A percentile compares a stretch with the other conserved stretches of the same genome.
Evolutionary conservation across 2,113 vertebrate species (phyloP).

Genomic region (Jacana jacana): DNA sequence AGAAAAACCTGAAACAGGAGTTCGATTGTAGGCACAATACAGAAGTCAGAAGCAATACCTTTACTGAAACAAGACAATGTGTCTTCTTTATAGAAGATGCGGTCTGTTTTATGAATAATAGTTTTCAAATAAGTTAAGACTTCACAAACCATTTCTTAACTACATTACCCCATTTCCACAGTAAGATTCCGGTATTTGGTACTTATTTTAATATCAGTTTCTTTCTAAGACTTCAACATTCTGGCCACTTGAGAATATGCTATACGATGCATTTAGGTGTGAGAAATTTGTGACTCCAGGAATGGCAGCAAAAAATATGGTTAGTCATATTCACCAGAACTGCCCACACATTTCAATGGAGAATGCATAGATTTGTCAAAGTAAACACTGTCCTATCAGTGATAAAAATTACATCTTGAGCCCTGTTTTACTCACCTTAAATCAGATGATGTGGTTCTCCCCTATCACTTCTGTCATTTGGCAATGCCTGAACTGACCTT

Average conservation of each 20-base stretch:
- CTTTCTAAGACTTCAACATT: not conserved
- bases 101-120: not conserved
- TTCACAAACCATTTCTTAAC: not conserved
- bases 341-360: not conserved
- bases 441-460: slow-evolving; percentile 44
- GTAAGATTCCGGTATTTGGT: not conserved
- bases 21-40: not conserved
- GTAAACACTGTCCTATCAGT: not conserved
- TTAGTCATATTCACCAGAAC: not conserved
- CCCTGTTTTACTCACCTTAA: slow-evolving; percentile 22
- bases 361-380: slow-evolving; percentile 9
- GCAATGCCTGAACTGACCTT: slow-evolving; percentile 66
- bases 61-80: not conserved
- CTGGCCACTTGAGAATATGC: not conserved
- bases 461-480: slow-evolving; percentile 61
- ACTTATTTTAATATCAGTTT: not conserved
- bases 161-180: not conserved
- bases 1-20: not conserved
- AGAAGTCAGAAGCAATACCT: not conserved
- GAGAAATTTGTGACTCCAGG: not conserved
- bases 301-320: not conserved
- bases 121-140: not conserved
- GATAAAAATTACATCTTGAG: slow-evolving; percentile 2
- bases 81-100: not conserved
- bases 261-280: not conserved